phyloP scores from a whole-genome alignment of 2,797 vertebrate species.

The Phylloscopus collybita region DNA sequence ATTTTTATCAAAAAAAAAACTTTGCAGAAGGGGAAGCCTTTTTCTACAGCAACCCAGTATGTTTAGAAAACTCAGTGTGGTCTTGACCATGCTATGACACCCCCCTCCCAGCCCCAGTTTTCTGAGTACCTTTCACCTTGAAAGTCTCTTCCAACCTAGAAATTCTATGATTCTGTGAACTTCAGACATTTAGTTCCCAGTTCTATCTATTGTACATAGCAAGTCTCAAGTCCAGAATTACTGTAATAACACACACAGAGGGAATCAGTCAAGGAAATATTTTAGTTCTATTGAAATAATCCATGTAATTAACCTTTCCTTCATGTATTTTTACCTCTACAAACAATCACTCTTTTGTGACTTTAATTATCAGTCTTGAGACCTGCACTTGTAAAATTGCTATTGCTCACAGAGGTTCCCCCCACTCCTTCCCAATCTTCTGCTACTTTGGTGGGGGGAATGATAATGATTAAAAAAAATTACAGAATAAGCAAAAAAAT shows the following conservation, averaged over 20 bases:
- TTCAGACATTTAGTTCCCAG: not conserved
- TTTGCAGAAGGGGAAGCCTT: not conserved
- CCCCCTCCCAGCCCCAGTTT: fast-evolving
- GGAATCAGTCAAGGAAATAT: not conserved
- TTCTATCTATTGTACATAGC: not conserved
- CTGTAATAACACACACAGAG: not conserved
- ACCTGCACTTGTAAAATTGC: not conserved
- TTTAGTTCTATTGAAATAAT: not conserved
- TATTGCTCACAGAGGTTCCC: not conserved
- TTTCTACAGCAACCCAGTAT: fast-evolving
- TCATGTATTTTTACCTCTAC: not conserved
- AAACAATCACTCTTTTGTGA: fast-evolving
- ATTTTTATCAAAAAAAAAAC: not conserved
- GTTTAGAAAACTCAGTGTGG: not conserved
- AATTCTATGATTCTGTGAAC: no score
- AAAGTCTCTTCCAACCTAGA: no score
- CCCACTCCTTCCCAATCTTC: fast-evolving
- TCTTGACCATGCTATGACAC: not conserved
- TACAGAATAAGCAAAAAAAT: not conserved
- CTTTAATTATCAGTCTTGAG: not conserved
- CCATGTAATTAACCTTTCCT: not conserved
- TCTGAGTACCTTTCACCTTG: not conserved
- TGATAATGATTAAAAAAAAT: not conserved
- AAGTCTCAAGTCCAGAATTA: not conserved
- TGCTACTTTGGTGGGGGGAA: fast-evolving